Evolutionary conservation across 2,888 invertebrate species (phyloP), one percentile per base, ranked within the genome.

Genomic region (Malacosoma neustria): DNA sequence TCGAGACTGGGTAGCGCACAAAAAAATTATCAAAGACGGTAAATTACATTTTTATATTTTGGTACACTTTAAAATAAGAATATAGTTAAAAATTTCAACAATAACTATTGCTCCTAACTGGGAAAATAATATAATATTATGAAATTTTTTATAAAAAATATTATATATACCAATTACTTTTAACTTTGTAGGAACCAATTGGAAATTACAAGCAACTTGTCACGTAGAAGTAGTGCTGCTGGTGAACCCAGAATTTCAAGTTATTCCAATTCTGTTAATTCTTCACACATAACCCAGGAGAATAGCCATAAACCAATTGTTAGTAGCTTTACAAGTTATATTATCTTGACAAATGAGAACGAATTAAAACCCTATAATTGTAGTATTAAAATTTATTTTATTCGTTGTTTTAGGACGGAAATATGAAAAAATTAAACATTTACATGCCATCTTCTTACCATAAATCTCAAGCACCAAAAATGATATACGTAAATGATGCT

Each of bases 401-500:
- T 34, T 35, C 7, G 30, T 14, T 35, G 34, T 56, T 61, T 37
- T 43, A 72, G 68, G 64, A 64, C 11, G 22, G 51, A 2, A 51
- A 30, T 31, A 31, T 42, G 14, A 69, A 51, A 41, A 54, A 37
- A 33, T 35, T 42, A 48, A 37, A 55, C 57, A n/a, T 32, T 30
- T 41, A 36, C 13, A 11, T 38, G 12, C 42, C 46, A 13, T 61
- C 73, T 15, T 62, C 70, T 11, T 73, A 68, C 41, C 57, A 68
- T n/a, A 61, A 72, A 15, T 62, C 66, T 29, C 72, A 73, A 51
- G 61, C 61, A 13, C 73, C 72, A 14, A 43, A 67, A 1, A 70
- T 75, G 31, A 75, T 64, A 60, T 72, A 61, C 29, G 63, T 79
- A 11, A 61, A 64, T 42, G 82, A 81, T 45, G 79, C 76, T 12